Evolutionary conservation across 2,113 vertebrate genomes (phyloP).

Genomic region (Petroica traversi): DNA sequence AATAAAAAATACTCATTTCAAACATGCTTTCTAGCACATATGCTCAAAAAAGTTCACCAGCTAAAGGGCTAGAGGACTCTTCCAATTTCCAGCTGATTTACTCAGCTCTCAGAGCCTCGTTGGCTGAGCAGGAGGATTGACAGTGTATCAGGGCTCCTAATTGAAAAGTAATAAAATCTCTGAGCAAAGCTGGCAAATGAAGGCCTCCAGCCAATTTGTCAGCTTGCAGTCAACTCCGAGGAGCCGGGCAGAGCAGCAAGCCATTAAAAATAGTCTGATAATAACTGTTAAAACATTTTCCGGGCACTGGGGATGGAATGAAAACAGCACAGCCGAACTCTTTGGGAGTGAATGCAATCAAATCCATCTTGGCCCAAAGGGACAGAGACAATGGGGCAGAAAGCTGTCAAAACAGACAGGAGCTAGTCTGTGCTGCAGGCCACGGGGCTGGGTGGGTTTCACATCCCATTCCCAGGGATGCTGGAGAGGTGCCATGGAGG

Average conservation of each 20-base stretch:
- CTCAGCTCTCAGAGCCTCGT: slow-evolving; percentile 25
- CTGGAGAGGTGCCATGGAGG: not conserved
- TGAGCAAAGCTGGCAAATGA: slow-evolving; percentile 69
- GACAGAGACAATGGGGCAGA: not conserved
- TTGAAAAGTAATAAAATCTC: slow-evolving; percentile 69
- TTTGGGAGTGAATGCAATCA: not conserved
- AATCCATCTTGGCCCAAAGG: slow-evolving; percentile 3
- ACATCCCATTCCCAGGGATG: not conserved
- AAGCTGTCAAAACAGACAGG: not conserved
- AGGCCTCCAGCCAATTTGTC: slow-evolving; percentile 69
- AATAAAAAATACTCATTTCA: not conserved
- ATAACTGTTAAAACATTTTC: slow-evolving; percentile 58
- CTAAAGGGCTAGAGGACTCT: slow-evolving; percentile 51
- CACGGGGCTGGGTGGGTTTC: not conserved
- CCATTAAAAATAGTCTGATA: slow-evolving; percentile 67
- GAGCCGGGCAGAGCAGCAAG: slow-evolving; percentile 59
- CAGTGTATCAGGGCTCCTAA: slow-evolving; percentile 61
- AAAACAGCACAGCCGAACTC: not conserved
- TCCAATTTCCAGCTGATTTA: slow-evolving; percentile 46
- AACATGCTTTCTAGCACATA: slow-evolving; percentile 29
- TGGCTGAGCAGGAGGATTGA: slow-evolving; percentile 62
- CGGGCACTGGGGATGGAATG: not conserved
- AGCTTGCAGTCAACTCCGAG: slow-evolving; percentile 65
- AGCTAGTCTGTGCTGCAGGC: not conserved
- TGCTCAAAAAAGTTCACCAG: slow-evolving; percentile 57